A percentile compares a stretch with the other conserved stretches of the same genome.
These are phyloP conservation scores for Sebastolobus altivelis DNA, from an alignment of 2,797 vertebrate species.

Conservation along the genomic window DNA sequence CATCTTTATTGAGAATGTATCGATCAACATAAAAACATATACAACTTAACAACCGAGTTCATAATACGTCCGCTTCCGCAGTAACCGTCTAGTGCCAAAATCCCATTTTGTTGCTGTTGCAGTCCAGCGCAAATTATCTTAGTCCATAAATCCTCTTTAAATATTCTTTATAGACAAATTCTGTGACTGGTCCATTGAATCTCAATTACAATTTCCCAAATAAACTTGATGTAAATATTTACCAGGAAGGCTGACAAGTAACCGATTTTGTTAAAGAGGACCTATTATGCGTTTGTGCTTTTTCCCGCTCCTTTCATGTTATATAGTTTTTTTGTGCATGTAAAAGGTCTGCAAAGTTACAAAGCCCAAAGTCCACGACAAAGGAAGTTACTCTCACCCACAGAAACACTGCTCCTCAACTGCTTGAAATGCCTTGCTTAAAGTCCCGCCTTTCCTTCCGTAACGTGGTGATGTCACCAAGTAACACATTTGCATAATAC, in stretches of 20 bases:
- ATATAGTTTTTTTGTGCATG: background rate
- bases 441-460: background rate
- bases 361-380: too few species aligned
- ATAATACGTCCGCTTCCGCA: background rate
- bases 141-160: background rate
- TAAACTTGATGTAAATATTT: background rate
- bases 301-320: background rate
- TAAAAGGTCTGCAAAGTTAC: background rate
- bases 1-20: background rate
- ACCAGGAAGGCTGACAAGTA: background rate
- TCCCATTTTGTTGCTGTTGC: background rate
- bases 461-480: background rate
- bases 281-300: background rate
- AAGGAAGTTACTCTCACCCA: background rate
- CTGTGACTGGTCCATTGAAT: background rate
- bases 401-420: too few species aligned
- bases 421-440: background rate
- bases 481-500: background rate
- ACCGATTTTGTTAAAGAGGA: background rate
- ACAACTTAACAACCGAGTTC: background rate
- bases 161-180: background rate
- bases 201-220: background rate
- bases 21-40: slow-evolving; percentile 2
- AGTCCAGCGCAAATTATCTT: background rate
- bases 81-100: background rate